Percentiles rank a stretch among this genome's conserved stretches.
These are phyloP conservation scores for Empis livida DNA, from an alignment of 2,888 invertebrate genomes.

Conservation along the genomic window DNA sequence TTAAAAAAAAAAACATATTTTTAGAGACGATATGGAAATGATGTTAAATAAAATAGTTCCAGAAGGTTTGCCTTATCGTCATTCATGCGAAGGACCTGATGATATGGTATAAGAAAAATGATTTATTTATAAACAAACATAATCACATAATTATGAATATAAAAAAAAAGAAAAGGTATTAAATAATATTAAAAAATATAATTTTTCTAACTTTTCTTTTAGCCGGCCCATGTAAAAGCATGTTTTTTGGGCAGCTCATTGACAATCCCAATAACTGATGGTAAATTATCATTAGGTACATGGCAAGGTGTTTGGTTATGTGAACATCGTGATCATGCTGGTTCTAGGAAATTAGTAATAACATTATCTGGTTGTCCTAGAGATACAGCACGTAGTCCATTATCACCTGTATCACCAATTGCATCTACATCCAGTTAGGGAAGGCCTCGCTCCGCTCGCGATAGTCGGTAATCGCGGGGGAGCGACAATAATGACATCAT, in stretches of 20 bases:
- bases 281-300: slow-evolving; percentile 86
- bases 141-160: no score
- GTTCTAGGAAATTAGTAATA: slow-evolving; percentile 78
- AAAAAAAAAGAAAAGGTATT: no score
- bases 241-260: slow-evolving; percentile 91
- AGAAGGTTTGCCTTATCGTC: slow-evolving; percentile 90
- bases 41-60: slow-evolving; percentile 98
- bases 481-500: slow-evolving; percentile 37
- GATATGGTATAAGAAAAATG: slow-evolving; percentile 66
- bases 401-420: slow-evolving; percentile 72
- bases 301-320: slow-evolving; percentile 99
- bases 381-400: slow-evolving; percentile 66
- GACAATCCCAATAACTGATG: slow-evolving; percentile 92
- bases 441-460: slow-evolving; percentile 47
- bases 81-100: slow-evolving; percentile 96
- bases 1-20: slow-evolving; percentile 3
- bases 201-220: slow-evolving; percentile 22
- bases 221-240: slow-evolving; percentile 97
- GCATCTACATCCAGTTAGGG: slow-evolving; percentile 90
- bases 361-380: slow-evolving; percentile 84
- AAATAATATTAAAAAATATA: neutral
- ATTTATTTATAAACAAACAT: neutral
- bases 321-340: slow-evolving; percentile 93
- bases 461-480: slow-evolving; percentile 39
- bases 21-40: slow-evolving; percentile 96